Base-by-base conservation (phyloP, 1,140 invertebrate genomes). In the Adelges cooleyi region DNA sequence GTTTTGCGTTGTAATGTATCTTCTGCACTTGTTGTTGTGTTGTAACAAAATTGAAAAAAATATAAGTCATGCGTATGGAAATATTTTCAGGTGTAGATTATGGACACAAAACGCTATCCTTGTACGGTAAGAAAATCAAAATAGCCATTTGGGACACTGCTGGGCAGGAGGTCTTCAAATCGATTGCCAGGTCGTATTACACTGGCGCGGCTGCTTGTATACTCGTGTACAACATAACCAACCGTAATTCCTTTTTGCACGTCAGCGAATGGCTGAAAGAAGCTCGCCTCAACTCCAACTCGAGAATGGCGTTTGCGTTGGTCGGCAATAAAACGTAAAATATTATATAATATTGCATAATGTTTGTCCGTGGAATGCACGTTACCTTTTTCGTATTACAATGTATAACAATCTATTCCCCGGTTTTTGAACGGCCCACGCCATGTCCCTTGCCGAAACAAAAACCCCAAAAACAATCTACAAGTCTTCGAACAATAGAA, bases 171-270 rank as follows among this genome's bases (percentile, higher is more conserved):
- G 74, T 82, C 52, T 86, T 85, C 71, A 77, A 84, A 69, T 84
- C 84, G 13, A 85, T 86, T 65, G 85, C 83, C 4, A 84, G 83
- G 42, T 82, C 82, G 3, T 85, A 85, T 70, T 85, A 85, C 74
- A 76, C 83, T 69, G 83, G 83, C n/a, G 83, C 83, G 17, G 84
- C 84, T 81, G 84, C 84, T 40, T 85, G 86, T 25, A 84, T 85
- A 80, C 73, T 85, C 54, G 82, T 85, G 3, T 86, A 85, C 73
- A 84, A 85, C 72, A 83, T 85, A 42, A 85, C 84, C 53, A 83
- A 84, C 74, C 75, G 78, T 59, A 83, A 82, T 72, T 82, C 80
- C 15, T 86, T 85, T 74, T 81, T 84, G 67, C 86, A 86, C 72
- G 84, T 86, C 59, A 77, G 81, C 23, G 84, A 83, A 68, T 86